Base-by-base conservation (phyloP, 2,888 invertebrate genomes). In the Drosophila buzzatii region DNA sequence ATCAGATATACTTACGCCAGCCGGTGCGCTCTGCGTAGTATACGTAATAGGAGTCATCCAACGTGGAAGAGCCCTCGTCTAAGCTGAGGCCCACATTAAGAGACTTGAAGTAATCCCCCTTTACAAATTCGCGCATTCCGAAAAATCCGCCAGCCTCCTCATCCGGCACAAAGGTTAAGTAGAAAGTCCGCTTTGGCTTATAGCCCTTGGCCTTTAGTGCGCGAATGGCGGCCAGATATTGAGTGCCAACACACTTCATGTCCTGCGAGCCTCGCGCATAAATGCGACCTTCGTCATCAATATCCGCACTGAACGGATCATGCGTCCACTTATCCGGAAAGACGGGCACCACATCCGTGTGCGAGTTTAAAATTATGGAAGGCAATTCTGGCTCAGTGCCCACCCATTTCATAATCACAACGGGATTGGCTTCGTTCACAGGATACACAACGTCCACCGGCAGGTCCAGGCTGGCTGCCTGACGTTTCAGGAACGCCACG, bases 301-400 rank as follows among this genome's bases (percentile, higher is more conserved):
- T 97, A 76, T 96, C 95, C 0, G 97, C 99, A 76, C 95, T 95
- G 93, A 99, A 99, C 3, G 99, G 99, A 42, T 97, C 96, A 91
- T 98, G 95, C 0, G 95, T 97, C 99, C 99, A 99, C 90, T 97
- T 96, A 41, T 98, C 97, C 78, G 95, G 94, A 90, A 96, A 97
- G 0, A 97, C 98, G 10, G 97, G 97, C 0, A 99, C 99, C 1
- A 99, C 99, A 92, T 99, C 99, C 94, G 97, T 98, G 91, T 99
- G 99, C 8, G 98, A 97, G 92, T 98, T 99, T 33, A 99, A 94
- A 86, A 99, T 93, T 72, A 99, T 94, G 10, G 96, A 94, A 1
- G 96, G 95, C 49, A 97, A 93, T 0, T 94, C 91, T 0, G 97
- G 96, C 59, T 97, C 94, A 0, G 93, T 94, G 44, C 99, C 99